phyloP scores from a whole-genome alignment of 1,140 invertebrate genomes.

The Heliconius hewitsoni region DNA sequence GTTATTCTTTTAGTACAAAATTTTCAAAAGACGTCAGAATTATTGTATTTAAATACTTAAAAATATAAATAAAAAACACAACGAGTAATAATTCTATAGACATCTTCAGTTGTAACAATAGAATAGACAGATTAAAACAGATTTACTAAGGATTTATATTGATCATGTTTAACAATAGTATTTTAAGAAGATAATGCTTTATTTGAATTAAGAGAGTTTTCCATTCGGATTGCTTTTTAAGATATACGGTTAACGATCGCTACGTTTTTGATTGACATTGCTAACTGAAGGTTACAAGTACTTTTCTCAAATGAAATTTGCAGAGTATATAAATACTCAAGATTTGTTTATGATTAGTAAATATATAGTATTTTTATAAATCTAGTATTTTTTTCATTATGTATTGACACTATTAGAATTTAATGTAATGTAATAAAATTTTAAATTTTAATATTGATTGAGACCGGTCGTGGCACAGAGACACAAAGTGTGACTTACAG shows the following conservation, averaged over 20 bases:
- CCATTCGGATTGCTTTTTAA: neutral
- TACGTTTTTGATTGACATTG: constrained; percentile 8
- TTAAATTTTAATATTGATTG: too few species aligned
- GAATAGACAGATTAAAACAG: neutral
- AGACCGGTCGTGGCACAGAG: too few species aligned
- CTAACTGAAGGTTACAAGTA: neutral
- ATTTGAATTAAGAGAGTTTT: neutral
- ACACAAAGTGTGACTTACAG: too few species aligned
- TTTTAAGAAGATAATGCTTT: neutral
- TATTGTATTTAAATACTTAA: too few species aligned
- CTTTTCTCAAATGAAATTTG: neutral
- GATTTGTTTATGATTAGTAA: too few species aligned
- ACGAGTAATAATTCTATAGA: neutral
- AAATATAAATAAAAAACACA: neutral
- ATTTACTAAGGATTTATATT: neutral
- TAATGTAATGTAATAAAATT: too few species aligned
- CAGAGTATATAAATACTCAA: too few species aligned
- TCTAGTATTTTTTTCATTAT: too few species aligned
- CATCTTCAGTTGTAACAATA: neutral
- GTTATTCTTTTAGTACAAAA: too few species aligned
- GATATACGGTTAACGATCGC: neutral
- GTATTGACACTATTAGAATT: too few species aligned
- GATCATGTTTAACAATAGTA: neutral
- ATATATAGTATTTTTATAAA: too few species aligned
- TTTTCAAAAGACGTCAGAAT: too few species aligned